Evolutionary conservation across 2,797 vertebrate genomes (phyloP).

Genomic region (Otolemur crassicaudatus): DNA sequence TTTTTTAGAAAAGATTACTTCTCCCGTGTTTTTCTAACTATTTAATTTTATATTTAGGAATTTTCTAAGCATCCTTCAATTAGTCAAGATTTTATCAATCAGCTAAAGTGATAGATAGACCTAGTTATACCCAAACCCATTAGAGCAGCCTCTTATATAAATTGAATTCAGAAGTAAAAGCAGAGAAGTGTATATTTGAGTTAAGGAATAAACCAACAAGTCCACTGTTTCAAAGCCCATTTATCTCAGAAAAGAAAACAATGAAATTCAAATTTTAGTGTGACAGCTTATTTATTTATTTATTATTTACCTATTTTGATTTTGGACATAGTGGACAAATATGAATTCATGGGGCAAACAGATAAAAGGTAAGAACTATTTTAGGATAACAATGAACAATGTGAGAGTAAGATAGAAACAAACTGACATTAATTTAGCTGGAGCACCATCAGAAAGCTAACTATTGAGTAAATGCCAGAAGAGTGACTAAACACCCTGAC

Average conservation of each 20-base stretch:
- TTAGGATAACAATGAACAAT: not conserved
- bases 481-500: not conserved
- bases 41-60: conserved; percentile 45
- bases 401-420: not conserved
- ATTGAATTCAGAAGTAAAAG: not conserved
- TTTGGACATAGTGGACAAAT: not conserved
- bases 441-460: not conserved
- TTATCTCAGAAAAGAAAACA: conserved; percentile 30
- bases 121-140: not conserved
- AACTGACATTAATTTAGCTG: not conserved
- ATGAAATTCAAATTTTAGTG: not conserved
- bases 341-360: not conserved
- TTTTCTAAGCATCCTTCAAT: not conserved
- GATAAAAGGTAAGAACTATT: not conserved
- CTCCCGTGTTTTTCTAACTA: conserved; percentile 17
- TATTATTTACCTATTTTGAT: not conserved
- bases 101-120: not conserved
- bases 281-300: not conserved
- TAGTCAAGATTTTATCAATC: conserved; percentile 4
- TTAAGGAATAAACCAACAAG: not conserved
- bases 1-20: not conserved
- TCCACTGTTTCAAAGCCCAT: not conserved
- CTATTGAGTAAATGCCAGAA: not conserved
- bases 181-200: not conserved
- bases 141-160: not conserved